These are phyloP conservation scores for Nysson spinosus DNA, from an alignment of 2,888 invertebrate genomes.

Conservation along the genomic window DNA sequence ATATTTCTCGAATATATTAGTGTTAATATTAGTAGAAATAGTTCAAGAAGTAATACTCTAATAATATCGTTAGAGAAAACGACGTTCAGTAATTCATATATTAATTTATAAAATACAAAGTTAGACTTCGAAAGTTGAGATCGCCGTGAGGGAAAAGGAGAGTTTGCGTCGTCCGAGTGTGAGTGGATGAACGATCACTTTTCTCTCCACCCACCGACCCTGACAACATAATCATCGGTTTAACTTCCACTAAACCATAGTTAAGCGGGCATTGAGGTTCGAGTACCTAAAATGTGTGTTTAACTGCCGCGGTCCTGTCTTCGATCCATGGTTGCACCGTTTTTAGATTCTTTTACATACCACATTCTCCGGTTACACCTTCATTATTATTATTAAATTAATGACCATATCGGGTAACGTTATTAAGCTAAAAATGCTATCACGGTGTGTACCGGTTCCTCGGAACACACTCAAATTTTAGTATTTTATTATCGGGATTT, in stretches of 20 bases:
- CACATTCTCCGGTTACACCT: slow-evolving; percentile 38
- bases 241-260: slow-evolving; percentile 74
- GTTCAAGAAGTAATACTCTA: no score
- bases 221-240: slow-evolving; percentile 78
- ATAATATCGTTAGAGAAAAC: no score
- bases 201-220: slow-evolving; percentile 60
- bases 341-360: slow-evolving; percentile 21
- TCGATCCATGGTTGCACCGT: slow-evolving; percentile 21
- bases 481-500: no score
- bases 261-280: slow-evolving; percentile 73
- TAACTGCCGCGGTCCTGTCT: slow-evolving; percentile 56
- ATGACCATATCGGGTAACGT: slow-evolving; percentile 34
- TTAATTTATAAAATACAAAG: no score
- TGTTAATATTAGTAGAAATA: no score
- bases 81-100: no score
- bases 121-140: no score
- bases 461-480: no score
- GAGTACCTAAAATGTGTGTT: slow-evolving; percentile 74
- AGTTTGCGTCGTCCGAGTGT: slow-evolving; percentile 29
- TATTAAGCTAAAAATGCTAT: slow-evolving; percentile 1
- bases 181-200: slow-evolving; percentile 74
- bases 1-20: no score
- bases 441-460: not conserved
- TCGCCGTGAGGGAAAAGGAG: not conserved
- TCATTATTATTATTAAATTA: slow-evolving; percentile 46